These are phyloP conservation scores for Tinea semifulvella DNA, from an alignment of 2,888 invertebrate genomes.

Conservation along the genomic window DNA sequence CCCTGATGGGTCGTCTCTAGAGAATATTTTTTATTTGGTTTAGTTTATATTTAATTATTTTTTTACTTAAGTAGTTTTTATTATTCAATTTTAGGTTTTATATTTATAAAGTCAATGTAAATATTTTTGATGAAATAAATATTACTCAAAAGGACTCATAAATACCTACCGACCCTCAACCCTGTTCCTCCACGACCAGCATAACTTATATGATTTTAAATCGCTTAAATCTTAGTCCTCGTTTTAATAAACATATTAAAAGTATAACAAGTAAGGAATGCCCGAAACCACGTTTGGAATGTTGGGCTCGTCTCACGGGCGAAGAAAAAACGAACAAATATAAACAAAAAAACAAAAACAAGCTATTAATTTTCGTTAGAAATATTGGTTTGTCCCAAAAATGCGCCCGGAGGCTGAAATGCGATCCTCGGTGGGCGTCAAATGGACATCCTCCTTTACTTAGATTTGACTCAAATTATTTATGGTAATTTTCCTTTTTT, in stretches of 20 bases:
- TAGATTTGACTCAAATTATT: conserved; percentile 2
- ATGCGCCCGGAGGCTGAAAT: conserved; percentile 61
- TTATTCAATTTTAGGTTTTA: too few species aligned
- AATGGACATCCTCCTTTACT: conserved; percentile 25
- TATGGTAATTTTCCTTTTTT: conserved; percentile 5
- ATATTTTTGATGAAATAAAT: too few species aligned
- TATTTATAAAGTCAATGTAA: too few species aligned
- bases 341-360: conserved; percentile 47
- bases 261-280: conserved; percentile 28
- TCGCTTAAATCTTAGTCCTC: too few species aligned
- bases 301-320: conserved; percentile 33
- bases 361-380: conserved; percentile 64
- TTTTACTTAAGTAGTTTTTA: too few species aligned
- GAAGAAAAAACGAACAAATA: conserved; percentile 38
- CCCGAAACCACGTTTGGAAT: conserved; percentile 34
- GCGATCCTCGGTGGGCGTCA: conserved; percentile 52
- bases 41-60: too few species aligned
- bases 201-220: too few species aligned
- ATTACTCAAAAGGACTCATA: too few species aligned
- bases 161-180: too few species aligned
- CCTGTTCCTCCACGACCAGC: too few species aligned
- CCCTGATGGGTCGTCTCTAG: too few species aligned
- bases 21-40: too few species aligned
- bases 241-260: background rate
- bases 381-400: conserved; percentile 65